Conservation (phyloP, 2,888 invertebrate species). For the Lasioglossum leucozonium region DNA sequence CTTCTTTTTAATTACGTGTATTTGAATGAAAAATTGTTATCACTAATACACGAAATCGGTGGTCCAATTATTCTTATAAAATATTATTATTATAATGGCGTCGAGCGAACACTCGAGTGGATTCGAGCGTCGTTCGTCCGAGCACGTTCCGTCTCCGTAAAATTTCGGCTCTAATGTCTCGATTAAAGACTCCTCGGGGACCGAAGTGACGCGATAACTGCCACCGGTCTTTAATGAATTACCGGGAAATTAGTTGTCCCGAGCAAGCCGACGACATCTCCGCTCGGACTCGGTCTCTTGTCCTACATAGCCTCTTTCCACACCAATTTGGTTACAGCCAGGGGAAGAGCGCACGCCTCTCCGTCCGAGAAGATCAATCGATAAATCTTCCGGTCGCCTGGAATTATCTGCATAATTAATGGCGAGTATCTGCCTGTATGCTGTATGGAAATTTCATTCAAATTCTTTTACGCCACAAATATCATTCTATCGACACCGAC, state of each 20-base stretch:
- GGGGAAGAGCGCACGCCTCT: background rate
- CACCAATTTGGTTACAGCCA: background rate
- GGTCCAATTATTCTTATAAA: too few relatives aligned
- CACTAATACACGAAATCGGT: too few relatives aligned
- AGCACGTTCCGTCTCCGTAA: background rate
- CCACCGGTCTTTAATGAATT: slow-evolving; percentile 38
- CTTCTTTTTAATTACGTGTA: too few relatives aligned
- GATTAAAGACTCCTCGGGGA: background rate
- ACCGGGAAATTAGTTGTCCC: slow-evolving; percentile 9
- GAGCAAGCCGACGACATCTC: background rate
- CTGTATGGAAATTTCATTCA: background rate
- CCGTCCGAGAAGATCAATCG: background rate
- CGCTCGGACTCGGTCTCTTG: background rate
- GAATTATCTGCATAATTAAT: slow-evolving; percentile 22
- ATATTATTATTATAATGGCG: too few relatives aligned
- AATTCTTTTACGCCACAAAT: background rate
- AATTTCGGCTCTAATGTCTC: slow-evolving; percentile 10
- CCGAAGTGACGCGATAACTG: background rate
- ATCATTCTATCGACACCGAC: background rate
- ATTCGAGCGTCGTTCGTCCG: background rate
- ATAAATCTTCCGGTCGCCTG: slow-evolving; percentile 11
- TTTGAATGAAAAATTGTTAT: too few relatives aligned
- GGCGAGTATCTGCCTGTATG: background rate
- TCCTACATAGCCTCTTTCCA: background rate
- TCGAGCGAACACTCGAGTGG: background rate